Conservation (phyloP, 2,797 vertebrate species). For the Hippopotamyrus pictus region DNA sequence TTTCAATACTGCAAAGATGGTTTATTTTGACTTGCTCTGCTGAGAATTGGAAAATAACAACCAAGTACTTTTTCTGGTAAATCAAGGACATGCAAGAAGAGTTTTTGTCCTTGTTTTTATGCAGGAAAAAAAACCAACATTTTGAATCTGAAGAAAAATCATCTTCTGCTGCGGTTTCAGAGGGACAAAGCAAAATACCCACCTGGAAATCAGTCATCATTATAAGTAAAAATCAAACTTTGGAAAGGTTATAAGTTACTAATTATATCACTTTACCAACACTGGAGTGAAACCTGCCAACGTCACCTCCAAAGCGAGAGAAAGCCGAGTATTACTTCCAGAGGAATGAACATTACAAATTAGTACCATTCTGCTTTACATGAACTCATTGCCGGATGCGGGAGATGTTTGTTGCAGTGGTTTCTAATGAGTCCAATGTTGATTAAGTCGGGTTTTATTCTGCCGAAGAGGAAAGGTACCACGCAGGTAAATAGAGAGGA, state of each 20-base stretch:
- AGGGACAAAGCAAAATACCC: neutral
- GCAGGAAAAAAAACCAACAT: neutral
- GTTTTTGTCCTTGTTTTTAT: slow-evolving; percentile 5
- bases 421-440: neutral
- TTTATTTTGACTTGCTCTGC: neutral
- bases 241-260: neutral
- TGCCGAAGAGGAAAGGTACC: neutral
- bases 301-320: neutral
- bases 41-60: neutral
- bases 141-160: neutral
- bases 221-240: neutral
- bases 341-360: slow-evolving; percentile 9
- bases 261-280: slow-evolving; percentile 3
- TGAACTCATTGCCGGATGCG: slow-evolving; percentile 6
- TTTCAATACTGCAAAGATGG: neutral
- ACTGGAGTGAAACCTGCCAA: neutral
- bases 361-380: neutral
- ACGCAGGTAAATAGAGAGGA: slow-evolving; percentile 3
- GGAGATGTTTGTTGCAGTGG: neutral
- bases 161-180: neutral
- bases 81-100: neutral
- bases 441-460: slow-evolving; percentile 8
- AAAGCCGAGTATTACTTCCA: neutral
- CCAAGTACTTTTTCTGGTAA: neutral
- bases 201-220: neutral